Evolutionary conservation across 2,797 vertebrate species (phyloP), one percentile per base, ranked within the genome.

Genomic region (Xyrichtys novacula): DNA sequence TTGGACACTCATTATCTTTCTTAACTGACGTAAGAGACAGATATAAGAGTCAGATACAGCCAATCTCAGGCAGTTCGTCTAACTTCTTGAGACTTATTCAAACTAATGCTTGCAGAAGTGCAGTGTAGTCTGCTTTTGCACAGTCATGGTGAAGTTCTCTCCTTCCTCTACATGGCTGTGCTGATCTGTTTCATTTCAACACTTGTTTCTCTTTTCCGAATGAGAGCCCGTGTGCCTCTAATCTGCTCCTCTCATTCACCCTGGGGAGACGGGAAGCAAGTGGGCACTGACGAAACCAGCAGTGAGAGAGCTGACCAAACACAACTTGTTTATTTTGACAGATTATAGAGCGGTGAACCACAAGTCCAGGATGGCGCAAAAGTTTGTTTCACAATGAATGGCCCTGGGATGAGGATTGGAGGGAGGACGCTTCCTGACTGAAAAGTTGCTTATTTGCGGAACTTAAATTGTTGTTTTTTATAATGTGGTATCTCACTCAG

Each of bases 281-380:
- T 53, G 69, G 78, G 62, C n/a, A 36, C 78, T 55, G 78, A 71
- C 60, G 76, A 76, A 64, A 63, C 57, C 65, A 58, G n/a, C 69
- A 55, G 70, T 14, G 3, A 74, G 48, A 39, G 80, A 74, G 75
- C 85, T 83, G 85, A 88, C 81, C 84, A 84, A 86, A 86, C 85
- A 87, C 65, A 34, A 71, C 60, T 74, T 87, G 86, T 87, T 92
- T 88, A 87, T 85, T 89, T 79, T 87, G 74, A 87, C 80, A 87
- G 85, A 91, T 88, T 88, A 87, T 52, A 82, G 76, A 80, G 85
- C 19, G 80, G 85, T 81, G 57, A 40, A 71, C 85, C 85, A 49
- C 84, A 71, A 74, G 79, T 78, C 65, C 19, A 39, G 42, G 44
- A 62, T 58, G 63, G 67, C 43, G 74, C 63, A 83, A 65, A 79